Evolutionary conservation across 2,888 invertebrate species (phyloP), one percentile per base, ranked within the genome.

Genomic region (Sepioteuthis lessoniana): DNA sequence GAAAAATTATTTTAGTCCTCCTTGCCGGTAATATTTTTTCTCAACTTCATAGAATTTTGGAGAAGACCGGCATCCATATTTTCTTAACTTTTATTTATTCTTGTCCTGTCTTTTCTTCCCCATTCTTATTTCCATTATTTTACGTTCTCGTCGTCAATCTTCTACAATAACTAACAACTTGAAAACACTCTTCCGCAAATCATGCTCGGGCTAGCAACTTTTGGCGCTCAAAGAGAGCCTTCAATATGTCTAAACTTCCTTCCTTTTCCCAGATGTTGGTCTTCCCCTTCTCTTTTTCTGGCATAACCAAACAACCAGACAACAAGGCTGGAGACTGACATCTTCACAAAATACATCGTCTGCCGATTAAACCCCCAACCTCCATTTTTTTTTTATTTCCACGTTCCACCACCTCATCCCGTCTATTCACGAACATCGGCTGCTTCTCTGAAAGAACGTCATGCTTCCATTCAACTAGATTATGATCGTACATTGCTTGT

Each of bases 161-260:
- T 28, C 35, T n/a, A 35, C 76, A 16, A 16, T n/a, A 13, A 13
- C 10, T 16, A 10, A n/a, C n/a, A n/a, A 35, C 76, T 76, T 35
- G 76, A 76, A 76, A 76, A 76, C n/a, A n/a, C 76, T n/a, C 76
- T 76, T 76, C 76, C 76, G 76, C n/a, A 76, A 76, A 76, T 76
- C n/a, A n/a, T 76, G 76, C 10, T 31, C n/a, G 28, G 76, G 13
- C 2, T 28, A 13, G 31, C n/a, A n/a, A 13, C n/a, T 19, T 16
- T 76, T 76, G 76, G 76, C n/a, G 19, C 35, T 76, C n/a, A 76
- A 76, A 76, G 35, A 76, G 35, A 76, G n/a, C n/a, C 76, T n/a
- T 76, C 76, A 76, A 76, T 76, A 76, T n/a, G 76, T 76, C 76
- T 76, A 16, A 76, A 25, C n/a, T n/a, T 76, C n/a, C n/a, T 76